Evolutionary conservation across 1,140 invertebrate genomes (phyloP), one percentile per base, ranked within the genome.

Genomic region (Drosophila sechellia): DNA sequence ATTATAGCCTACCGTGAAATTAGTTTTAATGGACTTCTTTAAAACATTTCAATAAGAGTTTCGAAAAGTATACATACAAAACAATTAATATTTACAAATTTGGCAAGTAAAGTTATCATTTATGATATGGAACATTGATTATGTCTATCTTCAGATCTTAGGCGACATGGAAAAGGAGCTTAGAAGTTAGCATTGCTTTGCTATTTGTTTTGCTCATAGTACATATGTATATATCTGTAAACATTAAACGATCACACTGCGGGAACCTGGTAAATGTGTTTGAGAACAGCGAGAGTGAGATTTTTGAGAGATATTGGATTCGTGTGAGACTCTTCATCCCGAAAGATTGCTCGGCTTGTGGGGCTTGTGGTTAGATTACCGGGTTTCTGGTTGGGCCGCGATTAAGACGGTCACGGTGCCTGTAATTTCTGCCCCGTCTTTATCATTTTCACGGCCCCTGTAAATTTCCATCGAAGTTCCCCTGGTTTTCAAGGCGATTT

Each of bases 221-320:
- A 2, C 1, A 22, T 22, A 22, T 22, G 20, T 22, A 22, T 22
- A 22, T 31, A 31, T n/a, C n/a, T 49, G 46, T 49, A 15, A 1
- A 4, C 22, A 45, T 45, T 17, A 12, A 12, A 4, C 20, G 22
- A 46, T 46, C 45, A 46, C 15, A 20, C 15, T 49, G n/a, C 5
- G 46, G n/a, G 25, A 2, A 15, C 48, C n/a, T 20, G 11, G 10
- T 4, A 8, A 31, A 31, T 31, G 8, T 34, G 48, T 49, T 46
- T 31, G 5, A 48, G 22, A 20, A 48, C 5, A 12, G 13, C 5
- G 10, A 12, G 13, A 37, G 27, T 12, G 27, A 34, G 4, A 22
- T 50, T 50, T 31, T 34, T 50, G 48, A 10, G n/a, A n/a, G 46
- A 49, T 49, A 27, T 15, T 13, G 6, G 15, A 52, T 52, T 11